Conservation (phyloP, 2,797 vertebrate species). For the Catamblyrhynchus diadema region DNA sequence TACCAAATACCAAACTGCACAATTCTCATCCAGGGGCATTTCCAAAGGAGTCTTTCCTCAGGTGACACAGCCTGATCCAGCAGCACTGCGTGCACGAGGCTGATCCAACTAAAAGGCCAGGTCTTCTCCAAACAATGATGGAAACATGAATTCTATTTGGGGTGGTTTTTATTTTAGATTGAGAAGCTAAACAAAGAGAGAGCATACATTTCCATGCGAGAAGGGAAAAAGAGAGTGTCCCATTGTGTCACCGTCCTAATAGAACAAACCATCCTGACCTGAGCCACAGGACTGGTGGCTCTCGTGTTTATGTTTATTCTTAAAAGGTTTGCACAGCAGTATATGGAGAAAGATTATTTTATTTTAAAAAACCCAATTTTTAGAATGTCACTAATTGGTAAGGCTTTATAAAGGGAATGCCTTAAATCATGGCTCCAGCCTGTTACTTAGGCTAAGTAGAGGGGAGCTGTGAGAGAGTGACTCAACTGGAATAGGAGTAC, state of each 20-base stretch:
- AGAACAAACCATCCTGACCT: not conserved
- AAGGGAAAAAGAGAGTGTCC: not conserved
- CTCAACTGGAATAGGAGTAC: not conserved
- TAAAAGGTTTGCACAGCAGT: not conserved
- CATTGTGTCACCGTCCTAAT: not conserved
- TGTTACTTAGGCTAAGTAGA: no score
- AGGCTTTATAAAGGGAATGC: not conserved
- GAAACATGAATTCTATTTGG: not conserved
- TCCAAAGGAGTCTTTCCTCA: not conserved
- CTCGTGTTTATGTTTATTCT: not conserved
- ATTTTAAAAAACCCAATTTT: not conserved
- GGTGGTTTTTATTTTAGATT: conserved; percentile 50
- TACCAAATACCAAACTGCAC: not conserved
- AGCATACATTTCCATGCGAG: not conserved
- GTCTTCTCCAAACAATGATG: not conserved
- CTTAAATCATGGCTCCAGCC: not conserved
- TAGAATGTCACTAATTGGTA: not conserved
- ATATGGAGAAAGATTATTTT: not conserved
- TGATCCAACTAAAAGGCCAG: not conserved
- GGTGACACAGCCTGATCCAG: not conserved
- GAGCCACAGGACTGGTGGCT: not conserved
- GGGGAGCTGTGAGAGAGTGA: not conserved
- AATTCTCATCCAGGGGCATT: not conserved
- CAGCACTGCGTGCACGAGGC: not conserved
- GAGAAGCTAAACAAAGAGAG: conserved; percentile 21